Base-by-base conservation (phyloP, 1,140 invertebrate genomes). In the Philopotamus ludificatus region DNA sequence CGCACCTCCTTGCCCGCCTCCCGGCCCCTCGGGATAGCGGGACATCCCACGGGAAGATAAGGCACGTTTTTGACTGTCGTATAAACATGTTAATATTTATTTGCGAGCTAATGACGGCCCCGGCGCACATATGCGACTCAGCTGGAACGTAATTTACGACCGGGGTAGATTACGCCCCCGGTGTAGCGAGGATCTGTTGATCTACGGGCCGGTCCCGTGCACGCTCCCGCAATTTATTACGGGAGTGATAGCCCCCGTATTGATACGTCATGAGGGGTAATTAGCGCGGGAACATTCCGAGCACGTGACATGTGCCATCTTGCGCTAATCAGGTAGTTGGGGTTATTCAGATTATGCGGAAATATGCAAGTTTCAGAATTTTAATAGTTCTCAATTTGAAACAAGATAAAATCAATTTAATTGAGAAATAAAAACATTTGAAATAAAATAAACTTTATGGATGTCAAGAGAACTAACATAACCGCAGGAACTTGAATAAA, bases 61-160 rank as follows among this genome's bases (percentile, higher is more conserved):
- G 42, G 57, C 57, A 60, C 57, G 57, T 18, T 26, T 12, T 10
- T 26, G 28, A n/a, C 57, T 21, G 47, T 21, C 47, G 28, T 60
- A 60, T 60, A 60, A 60, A 60, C 47, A 60, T 60, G 57, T 60
- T 60, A 60, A 60, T 60, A 60, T 60, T 60, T 60, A 60, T 60
- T 60, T 60, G 57, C 57, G 26, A 47, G 57, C 57, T 60, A 60
- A 60, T 60, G 57, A 60, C 44, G 57, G 57, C 57, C 16, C n/a
- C n/a, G 9, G 57, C 22, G 28, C 44, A 60, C 57, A 60, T 41
- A 21, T 22, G 57, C 57, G 42, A 60, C 44, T 47, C 44, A 47
- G 57, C 57, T 60, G 47, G 20, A 47, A 47, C 57, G 57, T 44
- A 60, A 60, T 60, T 60, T 60, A 60, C 42, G 42, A 42, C 21